Conservation (phyloP, 2,113 vertebrate genomes). For the Semicossyphus pulcher region DNA sequence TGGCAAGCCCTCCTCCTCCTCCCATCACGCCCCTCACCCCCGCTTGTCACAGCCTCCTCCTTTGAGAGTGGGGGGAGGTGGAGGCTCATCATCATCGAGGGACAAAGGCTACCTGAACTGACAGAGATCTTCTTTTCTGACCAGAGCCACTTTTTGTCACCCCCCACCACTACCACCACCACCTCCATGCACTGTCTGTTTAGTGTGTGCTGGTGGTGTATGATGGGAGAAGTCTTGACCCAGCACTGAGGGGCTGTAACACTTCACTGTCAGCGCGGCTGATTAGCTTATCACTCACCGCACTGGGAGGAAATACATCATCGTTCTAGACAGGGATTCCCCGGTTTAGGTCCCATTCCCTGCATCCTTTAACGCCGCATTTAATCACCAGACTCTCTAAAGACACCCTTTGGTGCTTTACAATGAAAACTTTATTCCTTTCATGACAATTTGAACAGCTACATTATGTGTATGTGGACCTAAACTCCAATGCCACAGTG, state of each 20-base stretch:
- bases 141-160: constrained; percentile 73
- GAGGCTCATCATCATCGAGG: constrained; percentile 64
- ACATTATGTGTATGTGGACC: too few relatives aligned
- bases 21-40: constrained; percentile 27
- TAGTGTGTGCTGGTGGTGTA: constrained; percentile 70
- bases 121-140: constrained; percentile 82
- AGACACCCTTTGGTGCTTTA: constrained; percentile 7
- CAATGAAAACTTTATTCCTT: constrained; percentile 2
- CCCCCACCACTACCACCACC: constrained; percentile 38
- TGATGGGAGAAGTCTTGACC: constrained; percentile 81
- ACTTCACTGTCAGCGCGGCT: constrained; percentile 82
- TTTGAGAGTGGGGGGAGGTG: constrained; percentile 5
- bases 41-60: constrained; percentile 59
- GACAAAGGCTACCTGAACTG: constrained; percentile 83
- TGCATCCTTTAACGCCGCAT: constrained; percentile 52
- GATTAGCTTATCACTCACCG: constrained; percentile 85
- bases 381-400: constrained; percentile 63
- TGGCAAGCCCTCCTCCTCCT: constrained; percentile 46
- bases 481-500: too few relatives aligned
- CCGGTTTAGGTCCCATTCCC: constrained; percentile 61
- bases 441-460: too few relatives aligned
- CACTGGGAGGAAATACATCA: constrained; percentile 79
- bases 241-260: constrained; percentile 79
- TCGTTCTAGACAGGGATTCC: constrained; percentile 78
- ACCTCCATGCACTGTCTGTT: constrained; percentile 68